Evolutionary conservation across 1,140 invertebrate genomes (phyloP).

Genomic region (Lethrus apterus): DNA sequence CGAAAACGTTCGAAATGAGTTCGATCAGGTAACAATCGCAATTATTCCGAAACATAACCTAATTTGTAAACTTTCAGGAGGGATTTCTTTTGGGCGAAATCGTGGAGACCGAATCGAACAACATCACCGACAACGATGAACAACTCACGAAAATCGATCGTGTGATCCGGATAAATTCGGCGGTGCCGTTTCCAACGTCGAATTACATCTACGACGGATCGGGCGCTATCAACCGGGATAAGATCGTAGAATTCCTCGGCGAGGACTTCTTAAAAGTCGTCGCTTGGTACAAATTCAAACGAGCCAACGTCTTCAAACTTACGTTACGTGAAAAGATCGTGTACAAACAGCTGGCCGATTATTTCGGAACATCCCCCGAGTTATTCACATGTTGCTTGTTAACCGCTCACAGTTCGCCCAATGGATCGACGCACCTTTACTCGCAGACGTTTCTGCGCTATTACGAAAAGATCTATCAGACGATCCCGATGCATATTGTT

Average conservation of each 20-base stretch:
- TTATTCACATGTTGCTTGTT: constrained; percentile 33
- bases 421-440: constrained; percentile 28
- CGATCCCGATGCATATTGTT: constrained; percentile 29
- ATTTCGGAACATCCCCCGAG: constrained; percentile 13
- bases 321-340: constrained; percentile 27
- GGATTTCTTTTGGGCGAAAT: constrained; percentile 31
- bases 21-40: constrained; percentile 24
- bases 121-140: constrained; percentile 30
- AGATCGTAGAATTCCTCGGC: constrained; percentile 23
- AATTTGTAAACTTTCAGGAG: constrained; percentile 22
- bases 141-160: constrained; percentile 23
- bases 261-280: constrained; percentile 22
- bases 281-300: constrained; percentile 27
- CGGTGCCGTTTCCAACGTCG: constrained; percentile 23
- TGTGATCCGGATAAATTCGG: constrained; percentile 28
- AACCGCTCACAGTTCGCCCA: constrained; percentile 21
- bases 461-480: constrained; percentile 24
- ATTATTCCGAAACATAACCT: constrained; percentile 8
- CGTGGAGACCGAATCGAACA: constrained; percentile 24
- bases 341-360: constrained; percentile 20
- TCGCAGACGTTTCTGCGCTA: constrained; percentile 32
- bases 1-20: constrained; percentile 23
- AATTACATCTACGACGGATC: constrained; percentile 21
- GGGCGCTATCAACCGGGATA: constrained; percentile 24
- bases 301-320: constrained; percentile 18